phyloP scores from a whole-genome alignment of 2,888 invertebrate species.

The Smittia aterrima region DNA sequence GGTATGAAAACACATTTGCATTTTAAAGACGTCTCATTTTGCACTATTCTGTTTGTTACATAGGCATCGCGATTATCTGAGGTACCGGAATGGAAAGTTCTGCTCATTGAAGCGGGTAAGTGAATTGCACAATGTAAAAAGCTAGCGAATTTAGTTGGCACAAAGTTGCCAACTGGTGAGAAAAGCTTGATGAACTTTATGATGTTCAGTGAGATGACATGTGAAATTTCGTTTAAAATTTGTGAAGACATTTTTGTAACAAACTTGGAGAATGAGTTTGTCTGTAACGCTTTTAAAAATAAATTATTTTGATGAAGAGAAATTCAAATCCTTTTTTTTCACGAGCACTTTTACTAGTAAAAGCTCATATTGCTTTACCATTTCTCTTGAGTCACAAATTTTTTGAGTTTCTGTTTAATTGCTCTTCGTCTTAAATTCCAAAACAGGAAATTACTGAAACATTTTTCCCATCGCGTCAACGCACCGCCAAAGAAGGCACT shows the following conservation, averaged over 20 bases:
- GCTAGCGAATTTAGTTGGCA: not conserved
- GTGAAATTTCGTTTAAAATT: not conserved
- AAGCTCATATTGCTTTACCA: no score
- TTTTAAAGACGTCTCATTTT: not conserved
- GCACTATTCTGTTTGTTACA: conserved; percentile 18
- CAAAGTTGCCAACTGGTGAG: not conserved
- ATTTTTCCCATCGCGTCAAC: not conserved
- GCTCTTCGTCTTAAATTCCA: no score
- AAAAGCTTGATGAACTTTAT: not conserved
- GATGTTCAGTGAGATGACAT: not conserved
- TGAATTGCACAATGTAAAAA: conserved; percentile 39
- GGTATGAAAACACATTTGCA: conserved; percentile 6
- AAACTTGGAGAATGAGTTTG: no score
- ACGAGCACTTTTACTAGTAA: no score
- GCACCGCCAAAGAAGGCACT: not conserved
- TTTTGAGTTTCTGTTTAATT: no score
- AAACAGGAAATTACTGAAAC: not conserved
- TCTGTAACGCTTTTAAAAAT: no score
- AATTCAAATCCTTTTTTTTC: no score
- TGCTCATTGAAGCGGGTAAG: conserved; percentile 55
- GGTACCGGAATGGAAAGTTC: conserved; percentile 53
- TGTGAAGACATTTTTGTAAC: no score
- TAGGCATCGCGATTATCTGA: conserved; percentile 52
- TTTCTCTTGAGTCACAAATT: no score
- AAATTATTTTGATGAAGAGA: no score